phyloP scores from a whole-genome alignment of 2,113 vertebrate species.

The Axis porcinus region DNA sequence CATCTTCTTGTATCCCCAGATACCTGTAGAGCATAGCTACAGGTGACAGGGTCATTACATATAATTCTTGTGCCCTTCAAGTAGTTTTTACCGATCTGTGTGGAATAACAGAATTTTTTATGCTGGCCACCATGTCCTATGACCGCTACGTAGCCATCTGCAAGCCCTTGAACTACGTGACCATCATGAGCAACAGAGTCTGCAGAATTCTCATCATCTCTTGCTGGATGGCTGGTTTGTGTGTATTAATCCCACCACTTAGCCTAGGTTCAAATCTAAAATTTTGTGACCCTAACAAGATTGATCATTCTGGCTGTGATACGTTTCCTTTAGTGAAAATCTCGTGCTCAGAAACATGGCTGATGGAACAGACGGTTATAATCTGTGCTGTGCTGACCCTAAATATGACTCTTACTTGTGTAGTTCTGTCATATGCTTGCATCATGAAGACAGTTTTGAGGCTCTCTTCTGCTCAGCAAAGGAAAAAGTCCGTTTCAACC shows the following conservation, averaged over 20 bases:
- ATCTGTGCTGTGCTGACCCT: background rate
- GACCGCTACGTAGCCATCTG: constrained; percentile 55
- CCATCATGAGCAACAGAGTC: constrained; percentile 18
- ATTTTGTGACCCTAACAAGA: background rate
- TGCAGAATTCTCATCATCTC: background rate
- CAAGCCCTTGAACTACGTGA: constrained; percentile 33
- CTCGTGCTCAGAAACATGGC: background rate
- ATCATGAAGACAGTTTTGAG: background rate
- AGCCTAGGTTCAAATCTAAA: background rate
- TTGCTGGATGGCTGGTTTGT: constrained; percentile 33
- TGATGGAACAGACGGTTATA: background rate
- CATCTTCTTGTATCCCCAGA: constrained; percentile 28
- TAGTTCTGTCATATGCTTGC: background rate
- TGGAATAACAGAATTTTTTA: background rate
- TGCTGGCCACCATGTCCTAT: constrained; percentile 47
- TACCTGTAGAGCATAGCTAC: background rate
- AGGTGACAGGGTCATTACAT: constrained; percentile 11
- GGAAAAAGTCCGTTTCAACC: background rate
- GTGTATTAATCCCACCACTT: background rate
- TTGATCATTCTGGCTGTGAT: background rate
- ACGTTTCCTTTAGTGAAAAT: background rate
- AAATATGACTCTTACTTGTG: background rate
- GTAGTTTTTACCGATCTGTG: constrained; percentile 18
- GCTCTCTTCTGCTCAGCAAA: background rate
- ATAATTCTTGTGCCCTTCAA: constrained; percentile 29